Evolutionary conservation across 2,113 vertebrate genomes (phyloP), one percentile per base, ranked within the genome.

Genomic region (Typhlomys cinereus): DNA sequence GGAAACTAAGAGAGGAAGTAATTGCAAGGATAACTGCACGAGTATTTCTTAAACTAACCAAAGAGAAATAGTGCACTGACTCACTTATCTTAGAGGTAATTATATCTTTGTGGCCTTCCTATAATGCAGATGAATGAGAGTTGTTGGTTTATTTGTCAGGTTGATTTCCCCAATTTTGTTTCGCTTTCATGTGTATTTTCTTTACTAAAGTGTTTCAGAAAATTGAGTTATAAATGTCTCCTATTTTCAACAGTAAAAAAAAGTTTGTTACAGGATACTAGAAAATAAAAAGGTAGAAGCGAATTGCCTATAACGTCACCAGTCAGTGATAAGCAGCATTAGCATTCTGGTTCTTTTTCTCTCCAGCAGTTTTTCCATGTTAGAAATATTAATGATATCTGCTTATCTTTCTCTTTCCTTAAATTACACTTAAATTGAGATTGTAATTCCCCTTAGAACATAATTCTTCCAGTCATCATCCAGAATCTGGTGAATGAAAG

Each of bases 371-470:
- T 96, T 96, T 85, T 62, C 39, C 36, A 75, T 80, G 75, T 86
- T 87, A 75, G 75, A 96, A 94, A 94, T 95, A 94, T 91, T 93
- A 96, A 86, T 89, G 76, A 57, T 74, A 92, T 93, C 74, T 92
- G 80, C 94, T 90, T 93, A 69, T 95, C 76, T 93, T 92, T 90
- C 48, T 76, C 50, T 92, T 83, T 92, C 87, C 91, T 92, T 88
- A 89, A 92, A 64, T 80, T 89, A 66, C 74, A 79, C 90, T 96
- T 90, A 88, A 95, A 94, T 87, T 90, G 75, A 66, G 29, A 71
- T 69, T 86, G 27, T 70, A 86, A 76, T 87, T 90, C 62, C 31
- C 84, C 92, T 83, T 81, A 50, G 41, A 96, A 67, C 23, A 69
- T 62, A 78, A 54, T 25, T 92, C 23, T 44, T 76, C 46, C 9